Percentiles rank a stretch among this genome's conserved stretches.
Evolutionary conservation across 2,797 vertebrate genomes (phyloP).

Genomic region (Anguilla pacifica): DNA sequence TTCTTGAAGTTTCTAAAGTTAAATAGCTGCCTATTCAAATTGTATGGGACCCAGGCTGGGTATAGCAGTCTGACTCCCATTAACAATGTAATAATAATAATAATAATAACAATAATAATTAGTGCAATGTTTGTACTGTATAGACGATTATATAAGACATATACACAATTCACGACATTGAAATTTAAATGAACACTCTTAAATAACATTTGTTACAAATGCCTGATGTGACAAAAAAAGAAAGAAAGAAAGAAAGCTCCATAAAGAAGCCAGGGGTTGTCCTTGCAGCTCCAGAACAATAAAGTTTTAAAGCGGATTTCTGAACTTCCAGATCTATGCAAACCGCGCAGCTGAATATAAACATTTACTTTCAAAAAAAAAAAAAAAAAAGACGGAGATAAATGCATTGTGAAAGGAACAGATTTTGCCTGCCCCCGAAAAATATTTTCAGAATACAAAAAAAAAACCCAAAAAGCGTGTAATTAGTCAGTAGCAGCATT

Average conservation of each 20-base stretch:
- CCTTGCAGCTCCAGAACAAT: conserved; percentile 19
- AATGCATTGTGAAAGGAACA: not conserved
- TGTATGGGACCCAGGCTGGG: not conserved
- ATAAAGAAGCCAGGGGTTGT: not conserved
- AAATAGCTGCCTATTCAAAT: conserved; percentile 2
- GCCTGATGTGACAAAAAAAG: not conserved
- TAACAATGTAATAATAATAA: not conserved
- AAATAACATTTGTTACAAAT: conserved; percentile 22
- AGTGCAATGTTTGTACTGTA: conserved; percentile 12
- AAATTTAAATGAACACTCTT: not conserved
- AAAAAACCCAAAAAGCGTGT: not conserved
- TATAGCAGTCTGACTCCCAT: not conserved
- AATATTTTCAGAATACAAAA: not conserved
- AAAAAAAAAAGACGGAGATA: not conserved
- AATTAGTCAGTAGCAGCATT: not conserved
- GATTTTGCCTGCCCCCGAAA: not conserved
- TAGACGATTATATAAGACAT: not conserved
- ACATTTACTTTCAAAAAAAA: not conserved
- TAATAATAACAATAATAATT: not conserved
- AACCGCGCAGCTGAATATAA: not conserved
- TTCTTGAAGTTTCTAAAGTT: not conserved
- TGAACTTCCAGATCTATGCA: not conserved
- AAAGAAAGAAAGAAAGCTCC: not conserved
- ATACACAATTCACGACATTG: not conserved
- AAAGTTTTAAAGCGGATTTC: not conserved